phyloP scores from a whole-genome alignment of 2,113 vertebrate genomes.

The Ibidorhyncha struthersii region DNA sequence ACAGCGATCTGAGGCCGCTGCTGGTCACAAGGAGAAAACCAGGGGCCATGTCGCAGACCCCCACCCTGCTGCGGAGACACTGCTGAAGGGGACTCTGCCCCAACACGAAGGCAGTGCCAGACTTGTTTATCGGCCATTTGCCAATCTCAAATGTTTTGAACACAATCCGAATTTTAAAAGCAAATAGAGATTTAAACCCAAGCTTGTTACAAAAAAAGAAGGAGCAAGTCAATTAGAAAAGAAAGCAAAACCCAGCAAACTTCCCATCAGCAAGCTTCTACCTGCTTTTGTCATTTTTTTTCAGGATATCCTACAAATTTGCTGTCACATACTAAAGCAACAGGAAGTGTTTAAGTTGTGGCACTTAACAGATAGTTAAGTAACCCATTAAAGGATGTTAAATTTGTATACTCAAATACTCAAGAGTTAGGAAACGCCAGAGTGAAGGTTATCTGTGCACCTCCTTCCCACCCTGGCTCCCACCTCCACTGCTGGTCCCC shows the following conservation, averaged over 20 bases:
- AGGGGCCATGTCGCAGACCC: accelerated
- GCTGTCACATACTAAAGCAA: not conserved
- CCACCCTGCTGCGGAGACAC: accelerated
- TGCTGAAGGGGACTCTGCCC: not conserved
- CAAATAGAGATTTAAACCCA: not conserved
- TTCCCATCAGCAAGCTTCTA: not conserved
- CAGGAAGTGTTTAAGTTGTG: not conserved
- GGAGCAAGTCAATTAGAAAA: not conserved
- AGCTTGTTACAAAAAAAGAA: not conserved
- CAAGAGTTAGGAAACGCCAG: not conserved
- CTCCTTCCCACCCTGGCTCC: not conserved
- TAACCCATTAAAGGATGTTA: not conserved
- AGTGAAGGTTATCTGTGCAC: not conserved
- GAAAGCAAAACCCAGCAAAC: not conserved
- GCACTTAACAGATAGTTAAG: not conserved
- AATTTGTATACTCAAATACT: not conserved
- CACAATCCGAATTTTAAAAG: not conserved
- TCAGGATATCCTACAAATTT: not conserved
- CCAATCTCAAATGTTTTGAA: not conserved
- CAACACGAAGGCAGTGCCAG: not conserved
- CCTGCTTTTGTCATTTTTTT: not conserved
- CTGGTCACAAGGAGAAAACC: not conserved
- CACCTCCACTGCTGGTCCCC: not conserved
- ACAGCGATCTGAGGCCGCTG: not conserved
- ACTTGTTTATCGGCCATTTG: not conserved